phyloP scores from a whole-genome alignment of 2,113 vertebrate species.

The Centropus bengalensis region DNA sequence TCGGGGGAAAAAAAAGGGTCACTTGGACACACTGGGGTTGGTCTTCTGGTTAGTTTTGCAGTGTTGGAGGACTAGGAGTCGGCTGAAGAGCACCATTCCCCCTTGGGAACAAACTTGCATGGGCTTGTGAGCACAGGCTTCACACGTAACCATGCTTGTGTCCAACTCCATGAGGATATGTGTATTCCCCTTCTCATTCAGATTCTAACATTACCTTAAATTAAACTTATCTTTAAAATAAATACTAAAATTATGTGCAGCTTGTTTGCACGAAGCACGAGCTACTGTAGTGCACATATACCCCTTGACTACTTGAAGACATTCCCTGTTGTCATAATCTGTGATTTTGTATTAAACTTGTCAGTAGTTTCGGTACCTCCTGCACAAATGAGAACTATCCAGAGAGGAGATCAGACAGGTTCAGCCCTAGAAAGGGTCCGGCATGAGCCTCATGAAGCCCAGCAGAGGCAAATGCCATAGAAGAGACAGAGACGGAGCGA shows the following conservation, averaged over 20 bases:
- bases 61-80: neutral
- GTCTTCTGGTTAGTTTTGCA: neutral
- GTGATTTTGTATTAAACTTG: neutral
- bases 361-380: neutral
- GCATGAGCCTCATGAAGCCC: neutral
- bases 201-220: neutral
- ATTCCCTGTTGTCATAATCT: neutral
- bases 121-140: neutral
- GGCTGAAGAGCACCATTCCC: neutral
- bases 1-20: accelerated
- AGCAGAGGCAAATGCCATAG: neutral
- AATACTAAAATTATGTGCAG: neutral
- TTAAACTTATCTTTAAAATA: neutral
- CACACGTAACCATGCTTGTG: neutral
- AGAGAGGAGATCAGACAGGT: neutral
- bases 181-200: neutral
- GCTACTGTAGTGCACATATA: neutral
- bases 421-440: neutral
- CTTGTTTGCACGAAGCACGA: neutral
- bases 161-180: neutral
- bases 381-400: neutral
- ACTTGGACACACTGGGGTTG: neutral
- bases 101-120: neutral
- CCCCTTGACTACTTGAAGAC: neutral
- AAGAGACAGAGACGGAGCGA: neutral